Conservation (phyloP, 2,113 vertebrate genomes). For the Toxotes chatareus region DNA sequence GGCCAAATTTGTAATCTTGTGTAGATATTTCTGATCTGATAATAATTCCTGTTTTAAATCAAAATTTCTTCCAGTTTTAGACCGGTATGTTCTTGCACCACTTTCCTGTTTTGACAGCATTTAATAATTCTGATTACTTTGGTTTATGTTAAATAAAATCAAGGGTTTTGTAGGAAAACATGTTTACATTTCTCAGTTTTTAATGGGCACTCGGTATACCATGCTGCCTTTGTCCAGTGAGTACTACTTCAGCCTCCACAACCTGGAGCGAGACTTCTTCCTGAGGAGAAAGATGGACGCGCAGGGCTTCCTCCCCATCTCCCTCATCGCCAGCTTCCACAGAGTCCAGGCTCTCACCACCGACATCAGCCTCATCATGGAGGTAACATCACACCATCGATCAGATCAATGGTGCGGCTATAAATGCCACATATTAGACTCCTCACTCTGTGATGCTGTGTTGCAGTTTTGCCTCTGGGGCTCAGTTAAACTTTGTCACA, state of each 20-base stretch:
- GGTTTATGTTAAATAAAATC: not conserved
- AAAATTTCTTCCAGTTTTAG: not conserved
- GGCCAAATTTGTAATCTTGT: not conserved
- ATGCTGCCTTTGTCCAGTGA: slow-evolving; percentile 82
- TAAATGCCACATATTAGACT: not conserved
- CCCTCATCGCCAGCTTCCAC: slow-evolving; percentile 94
- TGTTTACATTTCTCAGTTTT: too few species aligned
- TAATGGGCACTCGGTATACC: not conserved
- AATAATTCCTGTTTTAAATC: too few species aligned
- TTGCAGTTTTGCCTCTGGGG: not conserved
- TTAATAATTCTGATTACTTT: not conserved
- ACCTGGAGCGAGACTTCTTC: slow-evolving; percentile 97
- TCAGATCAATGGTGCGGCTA: not conserved
- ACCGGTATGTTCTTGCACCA: not conserved
- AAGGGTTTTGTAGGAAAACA: too few species aligned
- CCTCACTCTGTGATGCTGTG: not conserved
- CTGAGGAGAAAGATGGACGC: slow-evolving; percentile 96
- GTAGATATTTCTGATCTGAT: too few species aligned
- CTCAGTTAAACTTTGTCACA: not conserved
- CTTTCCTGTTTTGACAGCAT: not conserved
- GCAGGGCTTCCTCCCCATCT: slow-evolving; percentile 94
- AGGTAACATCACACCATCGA: slow-evolving; percentile 79
- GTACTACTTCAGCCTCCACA: slow-evolving; percentile 98
- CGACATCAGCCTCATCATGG: slow-evolving; percentile 90
- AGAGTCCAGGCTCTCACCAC: slow-evolving; percentile 95